These are phyloP conservation scores for Trachops cirrhosus DNA, from an alignment of 2,797 vertebrate genomes.

Conservation along the genomic window DNA sequence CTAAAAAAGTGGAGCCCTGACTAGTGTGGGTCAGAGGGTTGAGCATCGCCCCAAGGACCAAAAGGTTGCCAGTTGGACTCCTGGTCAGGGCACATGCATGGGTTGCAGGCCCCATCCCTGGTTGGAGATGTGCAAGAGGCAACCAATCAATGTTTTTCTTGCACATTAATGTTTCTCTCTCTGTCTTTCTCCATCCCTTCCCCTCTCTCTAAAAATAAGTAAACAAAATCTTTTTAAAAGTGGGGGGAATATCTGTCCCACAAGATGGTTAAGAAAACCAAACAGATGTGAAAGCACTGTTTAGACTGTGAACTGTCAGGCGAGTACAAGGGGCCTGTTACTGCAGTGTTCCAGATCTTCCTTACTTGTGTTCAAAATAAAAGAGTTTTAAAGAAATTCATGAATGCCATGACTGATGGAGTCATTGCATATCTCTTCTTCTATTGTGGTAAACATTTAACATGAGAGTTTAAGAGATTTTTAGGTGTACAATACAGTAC, in stretches of 20 bases:
- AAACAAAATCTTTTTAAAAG: neutral
- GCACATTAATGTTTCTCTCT: too few species aligned
- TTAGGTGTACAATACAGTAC: neutral
- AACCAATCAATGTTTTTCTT: neutral
- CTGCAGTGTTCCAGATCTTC: neutral
- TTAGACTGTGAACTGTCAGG: neutral
- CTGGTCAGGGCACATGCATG: neutral
- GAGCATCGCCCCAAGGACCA: neutral
- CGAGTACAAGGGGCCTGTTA: neutral
- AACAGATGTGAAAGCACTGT: neutral
- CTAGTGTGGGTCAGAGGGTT: neutral
- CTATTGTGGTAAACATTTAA: neutral
- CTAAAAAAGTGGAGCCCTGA: neutral
- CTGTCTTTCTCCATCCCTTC: neutral
- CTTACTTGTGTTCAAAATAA: conserved; percentile 3
- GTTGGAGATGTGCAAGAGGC: neutral
- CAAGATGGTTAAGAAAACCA: neutral
- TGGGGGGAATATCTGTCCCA: neutral
- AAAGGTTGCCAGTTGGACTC: neutral
- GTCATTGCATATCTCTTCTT: neutral
- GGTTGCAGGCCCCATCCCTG: neutral
- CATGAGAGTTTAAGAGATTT: neutral
- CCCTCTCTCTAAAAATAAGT: neutral
- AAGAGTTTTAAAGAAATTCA: neutral
- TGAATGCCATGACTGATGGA: neutral